Percentiles rank a stretch among this genome's conserved stretches.
Conservation (phyloP, 2,113 vertebrate species). For the Panthera uncia region DNA sequence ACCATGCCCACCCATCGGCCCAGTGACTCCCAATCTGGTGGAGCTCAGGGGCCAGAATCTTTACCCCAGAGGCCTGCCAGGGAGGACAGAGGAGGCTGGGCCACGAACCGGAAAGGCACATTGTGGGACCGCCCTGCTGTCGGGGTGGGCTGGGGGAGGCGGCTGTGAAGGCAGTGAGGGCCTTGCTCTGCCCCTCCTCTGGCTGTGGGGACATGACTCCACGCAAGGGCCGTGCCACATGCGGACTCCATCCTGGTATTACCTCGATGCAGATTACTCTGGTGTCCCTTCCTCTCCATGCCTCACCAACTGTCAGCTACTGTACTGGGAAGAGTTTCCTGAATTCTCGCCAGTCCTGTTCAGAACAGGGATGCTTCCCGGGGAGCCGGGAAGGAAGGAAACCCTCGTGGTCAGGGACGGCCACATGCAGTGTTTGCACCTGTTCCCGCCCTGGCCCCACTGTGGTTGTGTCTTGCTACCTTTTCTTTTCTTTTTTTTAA, state of each 20-base stretch:
- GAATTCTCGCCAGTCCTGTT: too few species aligned
- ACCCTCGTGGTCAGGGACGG: rapidly evolving
- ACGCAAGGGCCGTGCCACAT: too few species aligned
- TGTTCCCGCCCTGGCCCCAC: background rate
- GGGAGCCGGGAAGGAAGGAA: background rate
- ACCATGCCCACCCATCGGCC: rapidly evolving
- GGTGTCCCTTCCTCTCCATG: background rate
- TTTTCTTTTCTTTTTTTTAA: background rate
- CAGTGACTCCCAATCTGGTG: background rate
- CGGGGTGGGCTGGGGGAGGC: background rate
- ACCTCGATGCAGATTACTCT: rapidly evolving
- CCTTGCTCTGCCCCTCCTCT: rapidly evolving
- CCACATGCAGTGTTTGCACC: rapidly evolving
- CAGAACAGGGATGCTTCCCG: background rate
- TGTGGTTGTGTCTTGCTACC: background rate
- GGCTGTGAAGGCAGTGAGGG: background rate
- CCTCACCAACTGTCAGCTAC: background rate
- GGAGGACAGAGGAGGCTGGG: background rate
- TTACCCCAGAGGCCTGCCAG: background rate
- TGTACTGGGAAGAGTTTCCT: background rate
- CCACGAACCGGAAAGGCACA: background rate
- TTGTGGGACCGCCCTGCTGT: background rate
- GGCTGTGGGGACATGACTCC: background rate
- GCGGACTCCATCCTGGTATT: rapidly evolving
- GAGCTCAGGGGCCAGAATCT: background rate